Base-by-base conservation (phyloP, 2,113 vertebrate genomes). In the Psephotus haematonotus region DNA sequence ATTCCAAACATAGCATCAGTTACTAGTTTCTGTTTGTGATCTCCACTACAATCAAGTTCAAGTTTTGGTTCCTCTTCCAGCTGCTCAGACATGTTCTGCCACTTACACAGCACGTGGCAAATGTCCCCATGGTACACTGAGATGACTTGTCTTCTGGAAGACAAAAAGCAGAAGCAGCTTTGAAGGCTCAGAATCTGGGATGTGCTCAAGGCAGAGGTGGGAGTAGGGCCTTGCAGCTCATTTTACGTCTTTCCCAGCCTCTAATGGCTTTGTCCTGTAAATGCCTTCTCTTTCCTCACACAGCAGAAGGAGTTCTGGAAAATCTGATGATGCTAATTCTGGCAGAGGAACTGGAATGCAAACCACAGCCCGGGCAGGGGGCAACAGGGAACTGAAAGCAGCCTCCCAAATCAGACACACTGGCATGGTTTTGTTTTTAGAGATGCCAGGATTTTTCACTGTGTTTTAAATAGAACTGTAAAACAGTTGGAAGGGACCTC, bases 21-120 rank as follows among this genome's bases (percentile, higher is more conserved):
- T 6, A 0, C 55, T 65, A 19, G 37, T 90, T 75, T 88, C 53
- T 86, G 47, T 53, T 70, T 62, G n/a, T 57, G 11, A 59, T 41
- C 44, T 60, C 70, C 1, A 2, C 49, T 69, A 43, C 35, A 79
- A 62, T 44, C 15, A n/a, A 12, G 37, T 47, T 76, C 62, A 72
- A 64, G 63, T 82, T 94, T 77, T 92, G 41, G n/a, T 93, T 95
- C 92, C 59, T 80, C 91, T 76, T 82, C 59, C 75, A 79, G 84
- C 62, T 53, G 41, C 53, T 94, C 62, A 91, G 63, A 77, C 12
- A 1, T n/a, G n/a, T 82, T 60, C 57, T 79, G 63, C 19, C 84
- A 82, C 55, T 81, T 84, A 44, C 33, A 75, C 29, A 88, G 67
- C 57, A 52, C 2, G 2, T 78, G 84, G 53, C 78, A 87, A 76